Evolutionary conservation across 2,797 vertebrate species (phyloP).

Genomic region (Neosilurus hyrtlii): DNA sequence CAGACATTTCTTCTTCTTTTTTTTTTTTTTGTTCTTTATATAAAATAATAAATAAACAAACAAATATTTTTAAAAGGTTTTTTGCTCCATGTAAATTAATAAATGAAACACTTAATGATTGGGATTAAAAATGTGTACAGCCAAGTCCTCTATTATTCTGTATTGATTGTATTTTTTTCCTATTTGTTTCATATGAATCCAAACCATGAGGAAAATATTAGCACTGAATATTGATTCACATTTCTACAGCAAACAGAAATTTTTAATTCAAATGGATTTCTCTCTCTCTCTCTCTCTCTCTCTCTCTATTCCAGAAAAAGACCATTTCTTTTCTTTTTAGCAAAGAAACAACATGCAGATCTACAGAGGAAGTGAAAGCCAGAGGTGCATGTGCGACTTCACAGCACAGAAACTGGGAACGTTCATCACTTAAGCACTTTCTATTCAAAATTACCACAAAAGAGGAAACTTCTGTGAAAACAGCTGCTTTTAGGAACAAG

Average conservation of each 20-base stretch:
- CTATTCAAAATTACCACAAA: constrained; percentile 3
- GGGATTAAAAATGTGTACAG: not conserved
- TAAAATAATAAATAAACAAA: too few species aligned
- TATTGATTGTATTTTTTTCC: not conserved
- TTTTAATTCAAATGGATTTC: not conserved
- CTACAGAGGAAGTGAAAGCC: constrained; percentile 14
- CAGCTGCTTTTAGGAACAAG: not conserved
- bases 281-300: not conserved
- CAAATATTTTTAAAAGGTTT: too few species aligned
- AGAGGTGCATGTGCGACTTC: not conserved
- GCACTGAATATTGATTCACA: not conserved
- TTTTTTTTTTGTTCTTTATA: too few species aligned
- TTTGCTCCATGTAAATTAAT: not conserved
- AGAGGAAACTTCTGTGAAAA: not conserved
- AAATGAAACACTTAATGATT: not conserved
- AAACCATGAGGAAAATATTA: not conserved
- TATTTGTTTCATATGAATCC: not conserved
- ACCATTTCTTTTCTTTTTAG: too few species aligned
- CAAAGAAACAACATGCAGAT: not conserved
- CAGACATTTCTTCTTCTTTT: too few species aligned
- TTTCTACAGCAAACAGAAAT: not conserved
- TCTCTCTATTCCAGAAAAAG: too few species aligned
- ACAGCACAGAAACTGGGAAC: not conserved
- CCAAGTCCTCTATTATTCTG: not conserved
- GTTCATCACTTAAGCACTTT: constrained; percentile 26